These are phyloP conservation scores for Hippocampus mohnikei DNA, from an alignment of 2,113 vertebrate species.

Conservation along the genomic window DNA sequence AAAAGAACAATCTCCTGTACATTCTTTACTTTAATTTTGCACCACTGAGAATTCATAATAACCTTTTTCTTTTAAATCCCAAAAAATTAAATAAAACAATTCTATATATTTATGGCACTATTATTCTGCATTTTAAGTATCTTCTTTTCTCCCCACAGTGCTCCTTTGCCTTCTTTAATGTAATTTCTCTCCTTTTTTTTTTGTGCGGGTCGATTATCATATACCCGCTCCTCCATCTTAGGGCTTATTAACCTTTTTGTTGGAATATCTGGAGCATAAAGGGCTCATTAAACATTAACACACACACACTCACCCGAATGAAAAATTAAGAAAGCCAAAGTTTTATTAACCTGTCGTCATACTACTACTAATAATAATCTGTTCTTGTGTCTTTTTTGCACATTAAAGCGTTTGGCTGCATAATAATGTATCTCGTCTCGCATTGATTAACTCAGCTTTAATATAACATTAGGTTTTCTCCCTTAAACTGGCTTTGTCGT, in stretches of 20 bases:
- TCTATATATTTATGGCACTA: constrained; percentile 11
- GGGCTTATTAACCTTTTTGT: constrained; percentile 76
- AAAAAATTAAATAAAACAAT: background rate
- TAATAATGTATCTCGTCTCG: constrained; percentile 70
- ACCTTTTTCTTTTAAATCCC: too few relatives aligned
- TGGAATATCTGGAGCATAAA: constrained; percentile 75
- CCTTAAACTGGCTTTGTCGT: constrained; percentile 59
- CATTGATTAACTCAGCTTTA: constrained; percentile 75
- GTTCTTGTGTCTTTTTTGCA: constrained; percentile 55
- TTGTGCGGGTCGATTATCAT: constrained; percentile 48
- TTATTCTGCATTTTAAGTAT: constrained; percentile 24
- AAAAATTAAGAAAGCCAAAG: constrained; percentile 75
- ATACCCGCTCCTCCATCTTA: constrained; percentile 61
- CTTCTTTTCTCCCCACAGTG: constrained; percentile 10
- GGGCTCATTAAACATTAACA: constrained; percentile 77
- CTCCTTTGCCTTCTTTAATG: constrained; percentile 39
- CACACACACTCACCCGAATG: constrained; percentile 71
- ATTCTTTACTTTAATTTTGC: background rate
- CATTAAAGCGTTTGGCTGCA: constrained; percentile 70
- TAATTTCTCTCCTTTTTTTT: constrained; percentile 27
- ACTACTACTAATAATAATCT: constrained; percentile 67
- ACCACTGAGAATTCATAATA: too few relatives aligned
- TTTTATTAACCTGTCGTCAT: constrained; percentile 78
- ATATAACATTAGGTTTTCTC: constrained; percentile 67
- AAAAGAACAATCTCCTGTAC: background rate